phyloP scores from a whole-genome alignment of 2,797 vertebrate genomes.

The Babyrousa celebensis region DNA sequence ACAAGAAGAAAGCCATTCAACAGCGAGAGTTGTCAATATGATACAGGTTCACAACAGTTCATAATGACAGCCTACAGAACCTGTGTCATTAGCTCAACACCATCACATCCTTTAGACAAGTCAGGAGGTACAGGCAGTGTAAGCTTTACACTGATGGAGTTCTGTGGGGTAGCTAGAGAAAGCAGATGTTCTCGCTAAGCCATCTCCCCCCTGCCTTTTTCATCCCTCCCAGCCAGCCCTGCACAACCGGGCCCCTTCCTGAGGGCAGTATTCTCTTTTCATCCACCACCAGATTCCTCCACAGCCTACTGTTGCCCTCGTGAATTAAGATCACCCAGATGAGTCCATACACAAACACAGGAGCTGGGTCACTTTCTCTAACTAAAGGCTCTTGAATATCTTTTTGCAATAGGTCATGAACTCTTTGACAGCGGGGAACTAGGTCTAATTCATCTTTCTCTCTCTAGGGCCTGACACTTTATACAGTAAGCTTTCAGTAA shows the following conservation, averaged over 20 bases:
- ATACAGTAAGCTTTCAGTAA: neutral
- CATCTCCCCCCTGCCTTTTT: neutral
- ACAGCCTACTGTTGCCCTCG: neutral
- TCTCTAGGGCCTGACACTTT: neutral
- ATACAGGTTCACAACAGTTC: slow-evolving; percentile 49
- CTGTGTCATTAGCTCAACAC: neutral
- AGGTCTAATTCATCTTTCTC: slow-evolving; percentile 8
- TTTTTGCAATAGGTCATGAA: neutral
- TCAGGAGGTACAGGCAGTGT: neutral
- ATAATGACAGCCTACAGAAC: slow-evolving; percentile 20
- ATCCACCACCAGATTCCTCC: neutral
- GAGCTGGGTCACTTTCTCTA: neutral
- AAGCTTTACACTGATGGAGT: neutral
- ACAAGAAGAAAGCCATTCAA: slow-evolving; percentile 50
- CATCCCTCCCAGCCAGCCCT: neutral
- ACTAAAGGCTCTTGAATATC: neutral
- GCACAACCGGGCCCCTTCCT: neutral
- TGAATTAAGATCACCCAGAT: neutral
- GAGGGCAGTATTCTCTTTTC: neutral
- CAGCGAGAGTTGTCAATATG: slow-evolving; percentile 4
- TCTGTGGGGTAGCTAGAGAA: neutral
- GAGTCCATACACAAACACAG: neutral
- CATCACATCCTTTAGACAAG: neutral
- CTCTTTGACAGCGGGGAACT: neutral
- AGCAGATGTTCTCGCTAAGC: neutral